phyloP scores from a whole-genome alignment of 2,113 vertebrate species.

The Gnathochromis pfefferi region DNA sequence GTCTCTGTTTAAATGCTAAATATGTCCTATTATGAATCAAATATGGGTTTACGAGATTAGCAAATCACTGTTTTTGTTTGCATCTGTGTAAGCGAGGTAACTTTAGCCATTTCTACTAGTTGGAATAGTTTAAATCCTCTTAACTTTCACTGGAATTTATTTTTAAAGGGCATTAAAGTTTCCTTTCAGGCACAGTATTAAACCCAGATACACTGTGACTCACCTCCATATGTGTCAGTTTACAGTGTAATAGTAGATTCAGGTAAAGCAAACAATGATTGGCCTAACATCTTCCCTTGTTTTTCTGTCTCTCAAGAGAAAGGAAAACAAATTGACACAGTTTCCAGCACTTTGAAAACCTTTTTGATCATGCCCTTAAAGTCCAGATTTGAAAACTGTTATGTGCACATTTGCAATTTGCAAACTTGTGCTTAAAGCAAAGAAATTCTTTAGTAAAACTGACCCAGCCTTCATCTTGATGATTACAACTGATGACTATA shows the following conservation, averaged over 20 bases:
- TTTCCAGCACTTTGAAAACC: not conserved
- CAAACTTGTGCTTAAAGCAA: not conserved
- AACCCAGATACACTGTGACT: not conserved
- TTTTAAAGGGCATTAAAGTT: not conserved
- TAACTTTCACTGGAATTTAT: not conserved
- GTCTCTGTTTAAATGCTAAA: not conserved
- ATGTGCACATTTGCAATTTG: not conserved
- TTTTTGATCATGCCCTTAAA: not conserved
- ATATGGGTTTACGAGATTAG: not conserved
- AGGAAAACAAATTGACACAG: not conserved
- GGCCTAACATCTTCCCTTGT: not conserved
- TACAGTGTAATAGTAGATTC: not conserved
- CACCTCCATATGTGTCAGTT: not conserved
- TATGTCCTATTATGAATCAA: not conserved
- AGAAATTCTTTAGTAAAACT: not conserved
- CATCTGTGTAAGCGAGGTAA: not conserved
- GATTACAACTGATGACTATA: not conserved
- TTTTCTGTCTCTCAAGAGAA: not conserved
- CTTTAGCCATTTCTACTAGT: not conserved
- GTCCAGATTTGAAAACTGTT: not conserved
- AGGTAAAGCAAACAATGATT: not conserved
- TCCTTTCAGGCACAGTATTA: not conserved
- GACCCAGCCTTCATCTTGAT: not conserved
- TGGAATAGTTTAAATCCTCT: not conserved
- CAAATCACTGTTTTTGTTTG: not conserved